Base-by-base conservation (phyloP, 2,888 invertebrate genomes). In the Agrotis clavis region DNA sequence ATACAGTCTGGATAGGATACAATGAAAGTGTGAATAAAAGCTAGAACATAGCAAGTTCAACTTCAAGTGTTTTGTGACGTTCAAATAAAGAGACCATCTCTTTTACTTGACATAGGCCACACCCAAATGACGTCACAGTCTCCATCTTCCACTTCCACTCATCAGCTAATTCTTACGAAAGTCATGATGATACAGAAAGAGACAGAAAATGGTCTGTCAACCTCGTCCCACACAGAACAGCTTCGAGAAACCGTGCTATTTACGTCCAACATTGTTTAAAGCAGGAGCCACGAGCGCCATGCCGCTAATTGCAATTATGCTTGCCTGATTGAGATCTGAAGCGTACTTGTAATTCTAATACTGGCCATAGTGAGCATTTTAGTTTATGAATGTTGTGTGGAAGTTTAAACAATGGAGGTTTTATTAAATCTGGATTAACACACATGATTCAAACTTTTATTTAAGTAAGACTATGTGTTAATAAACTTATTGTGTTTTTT, bases 271-370 rank as follows among this genome's bases (percentile, higher is more conserved):
- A 71, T 77, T 66, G 65, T 71, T 66, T 59, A 62, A 48, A 71
- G 13, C 57, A 54, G 30, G 16, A 47, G 74, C 21, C 47, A 47
- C 18, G 61, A 77, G 71, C 71, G 62, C 54, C 60, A 54, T 45
- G 48, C 48, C 63, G 50, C 77, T 72, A 77, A 77, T 77, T 77
- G 78, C 78, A 77, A 77, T 77, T 72, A 77, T 77, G 53, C 54
- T 50, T 50, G 63, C 66, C 50, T 48, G 72, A 67, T 77, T 77
- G 25, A 67, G 30, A 71, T 71, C 72, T 63, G 57, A 77, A 77
- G 63, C 71, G 45, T 35, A 50, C 59, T 60, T 77, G 30, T 67
- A 47, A 72, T 77, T 67, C 59, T 77, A 63, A 63, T 63, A 50
- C 71, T 30, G 45, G 19, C 41, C 19, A 60, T 77, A 21, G 51